phyloP scores from a whole-genome alignment of 2,888 invertebrate genomes.

The Ichneumon xanthorius region DNA sequence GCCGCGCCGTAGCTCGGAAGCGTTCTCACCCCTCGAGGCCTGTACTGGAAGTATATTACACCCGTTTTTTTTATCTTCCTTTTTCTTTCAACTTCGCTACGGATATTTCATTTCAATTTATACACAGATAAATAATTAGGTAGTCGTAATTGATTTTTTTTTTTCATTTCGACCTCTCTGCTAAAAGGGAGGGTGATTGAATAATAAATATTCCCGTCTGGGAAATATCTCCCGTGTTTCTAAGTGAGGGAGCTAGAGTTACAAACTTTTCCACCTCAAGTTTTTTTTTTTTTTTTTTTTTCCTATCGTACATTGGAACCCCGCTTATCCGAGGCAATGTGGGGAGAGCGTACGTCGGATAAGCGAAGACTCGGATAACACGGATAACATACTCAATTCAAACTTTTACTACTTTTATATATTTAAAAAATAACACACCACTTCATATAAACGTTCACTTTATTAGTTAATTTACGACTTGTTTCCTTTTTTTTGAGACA shows the following conservation, averaged over 20 bases:
- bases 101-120: conserved; percentile 53
- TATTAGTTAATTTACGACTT: too few relatives aligned
- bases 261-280: neutral
- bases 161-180: neutral
- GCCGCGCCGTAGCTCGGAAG: conserved; percentile 19
- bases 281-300: neutral
- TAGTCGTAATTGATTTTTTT: conserved; percentile 43
- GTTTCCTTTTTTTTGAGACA: too few relatives aligned
- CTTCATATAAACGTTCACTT: too few relatives aligned
- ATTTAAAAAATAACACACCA: too few relatives aligned
- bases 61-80: neutral
- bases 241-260: neutral
- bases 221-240: neutral
- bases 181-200: conserved; percentile 28
- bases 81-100: conserved; percentile 22
- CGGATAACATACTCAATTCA: too few relatives aligned
- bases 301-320: neutral
- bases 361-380: too few relatives aligned
- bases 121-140: conserved; percentile 25
- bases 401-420: too few relatives aligned
- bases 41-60: conserved; percentile 22
- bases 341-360: too few relatives aligned
- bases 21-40: conserved; percentile 25
- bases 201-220: conserved; percentile 5
- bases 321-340: too few relatives aligned